Evolutionary conservation across 2,797 vertebrate species (phyloP).

Genomic region (Microtus californicus): DNA sequence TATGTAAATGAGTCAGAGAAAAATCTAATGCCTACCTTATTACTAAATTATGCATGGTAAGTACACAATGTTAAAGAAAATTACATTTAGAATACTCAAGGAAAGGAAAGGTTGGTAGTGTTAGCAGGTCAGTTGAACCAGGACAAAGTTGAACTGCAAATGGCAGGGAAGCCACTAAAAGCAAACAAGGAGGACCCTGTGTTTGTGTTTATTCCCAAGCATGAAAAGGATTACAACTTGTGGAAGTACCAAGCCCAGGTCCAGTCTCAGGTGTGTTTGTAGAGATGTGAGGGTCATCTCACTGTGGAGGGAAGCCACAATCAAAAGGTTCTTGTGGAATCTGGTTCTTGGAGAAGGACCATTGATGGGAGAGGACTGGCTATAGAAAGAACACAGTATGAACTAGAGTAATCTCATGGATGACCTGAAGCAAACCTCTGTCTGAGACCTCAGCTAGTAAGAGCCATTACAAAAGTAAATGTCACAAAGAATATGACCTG

Average conservation of each 20-base stretch:
- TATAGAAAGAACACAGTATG: fast-evolving
- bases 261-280: no score
- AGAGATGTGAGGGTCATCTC: fast-evolving
- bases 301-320: fast-evolving
- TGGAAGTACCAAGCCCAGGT: neutral
- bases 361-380: fast-evolving
- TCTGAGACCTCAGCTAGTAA: neutral
- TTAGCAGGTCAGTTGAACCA: fast-evolving
- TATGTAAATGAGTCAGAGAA: neutral
- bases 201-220: neutral
- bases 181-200: fast-evolving
- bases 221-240: neutral
- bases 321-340: neutral
- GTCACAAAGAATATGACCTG: neutral
- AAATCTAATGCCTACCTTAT: neutral
- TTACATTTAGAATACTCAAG: neutral
- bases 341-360: neutral
- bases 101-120: neutral
- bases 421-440: neutral
- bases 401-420: neutral
- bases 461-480: no score
- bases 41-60: neutral
- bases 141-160: neutral
- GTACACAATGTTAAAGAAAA: neutral
- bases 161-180: neutral